Evolutionary conservation across 2,888 invertebrate species (phyloP), one percentile per base, ranked within the genome.

Genomic region (Lepas anatifera): DNA sequence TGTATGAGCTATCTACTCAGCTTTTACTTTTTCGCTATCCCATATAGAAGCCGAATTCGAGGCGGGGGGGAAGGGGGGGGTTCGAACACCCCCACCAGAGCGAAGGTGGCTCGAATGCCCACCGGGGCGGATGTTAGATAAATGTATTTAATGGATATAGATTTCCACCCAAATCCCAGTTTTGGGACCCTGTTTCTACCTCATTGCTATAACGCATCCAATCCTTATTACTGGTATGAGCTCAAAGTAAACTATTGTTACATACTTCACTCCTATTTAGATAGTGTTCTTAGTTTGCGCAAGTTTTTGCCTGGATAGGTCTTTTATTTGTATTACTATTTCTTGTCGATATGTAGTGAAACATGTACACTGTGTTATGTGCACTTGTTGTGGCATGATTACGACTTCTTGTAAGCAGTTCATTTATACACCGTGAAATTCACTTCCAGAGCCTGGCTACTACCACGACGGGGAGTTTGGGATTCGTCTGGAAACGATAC

Each of bases 381-480:
- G n/a, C 32, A 67, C 18, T 25, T 16, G 4, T 22, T 35, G 39
- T 67, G 35, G 27, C 18, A 67, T 32, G 41, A 4, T 4, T 10
- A 16, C 41, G 41, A 8, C 22, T n/a, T 11, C n/a, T 27, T n/a
- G 37, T 8, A 25, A 27, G n/a, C 32, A 13, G 32, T 18, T 10
- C 32, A 37, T n/a, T n/a, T n/a, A n/a, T n/a, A n/a, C 32, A 4
- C 18, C 32, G 3, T 29, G 69, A 63, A 41, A 18, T n/a, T n/a
- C 16, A 18, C 4, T 41, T 27, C 22, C 71, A 75, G 80, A 80
- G 72, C 84, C 84, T 4, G 84, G 84, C 39, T 83, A 80, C 73
- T 84, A 84, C 76, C 79, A 81, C 73, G 80, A 80, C 71, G 80
- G 80, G 27, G 76, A 79, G 67, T 84, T 81, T 77, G 84, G 84